Conservation (phyloP, 92 coral and sea anemone genomes). For the Palythoa caribaeorum region DNA sequence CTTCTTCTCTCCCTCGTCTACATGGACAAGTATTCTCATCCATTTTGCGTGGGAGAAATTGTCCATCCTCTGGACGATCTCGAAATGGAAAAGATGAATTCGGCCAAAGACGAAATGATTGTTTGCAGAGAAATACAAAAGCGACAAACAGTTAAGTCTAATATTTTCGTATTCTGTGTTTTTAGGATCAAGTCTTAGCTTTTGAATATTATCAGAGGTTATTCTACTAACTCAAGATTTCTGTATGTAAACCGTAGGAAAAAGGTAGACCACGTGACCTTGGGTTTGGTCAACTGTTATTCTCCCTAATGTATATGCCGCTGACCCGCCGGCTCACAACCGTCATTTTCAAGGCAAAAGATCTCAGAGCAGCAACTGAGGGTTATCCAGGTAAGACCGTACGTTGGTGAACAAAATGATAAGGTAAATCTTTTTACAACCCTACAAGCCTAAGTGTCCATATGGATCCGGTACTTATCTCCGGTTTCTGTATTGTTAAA, state of each 20-base stretch:
- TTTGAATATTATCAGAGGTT: too few relatives aligned
- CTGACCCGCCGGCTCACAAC: constrained; percentile 94
- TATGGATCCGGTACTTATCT: too few relatives aligned
- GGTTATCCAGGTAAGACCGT: constrained; percentile 85
- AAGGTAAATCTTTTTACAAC: too few relatives aligned
- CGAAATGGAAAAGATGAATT: constrained; percentile 69
- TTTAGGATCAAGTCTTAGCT: background rate
- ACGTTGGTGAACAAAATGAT: background rate
- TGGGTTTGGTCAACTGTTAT: constrained; percentile 88
- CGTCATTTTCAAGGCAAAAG: constrained; percentile 92
- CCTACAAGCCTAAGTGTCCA: too few relatives aligned
- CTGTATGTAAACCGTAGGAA: constrained; percentile 40
- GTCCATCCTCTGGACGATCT: constrained; percentile 80
- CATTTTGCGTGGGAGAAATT: constrained; percentile 89
- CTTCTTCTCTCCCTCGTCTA: constrained; percentile 79
- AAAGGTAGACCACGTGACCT: constrained; percentile 87
- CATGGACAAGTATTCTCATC: constrained; percentile 94
- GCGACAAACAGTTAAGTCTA: constrained; percentile 69
- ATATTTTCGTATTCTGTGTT: too few relatives aligned
- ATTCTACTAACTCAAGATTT: too few relatives aligned
- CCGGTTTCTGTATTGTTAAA: too few relatives aligned
- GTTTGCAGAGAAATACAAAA: constrained; percentile 93
- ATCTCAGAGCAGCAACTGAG: constrained; percentile 83
- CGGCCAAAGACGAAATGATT: constrained; percentile 84
- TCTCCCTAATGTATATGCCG: constrained; percentile 97